Percentiles rank a stretch among this genome's conserved stretches.
These are phyloP conservation scores for Pseudonaja textilis DNA, from an alignment of 2,113 vertebrate species.

Conservation along the genomic window DNA sequence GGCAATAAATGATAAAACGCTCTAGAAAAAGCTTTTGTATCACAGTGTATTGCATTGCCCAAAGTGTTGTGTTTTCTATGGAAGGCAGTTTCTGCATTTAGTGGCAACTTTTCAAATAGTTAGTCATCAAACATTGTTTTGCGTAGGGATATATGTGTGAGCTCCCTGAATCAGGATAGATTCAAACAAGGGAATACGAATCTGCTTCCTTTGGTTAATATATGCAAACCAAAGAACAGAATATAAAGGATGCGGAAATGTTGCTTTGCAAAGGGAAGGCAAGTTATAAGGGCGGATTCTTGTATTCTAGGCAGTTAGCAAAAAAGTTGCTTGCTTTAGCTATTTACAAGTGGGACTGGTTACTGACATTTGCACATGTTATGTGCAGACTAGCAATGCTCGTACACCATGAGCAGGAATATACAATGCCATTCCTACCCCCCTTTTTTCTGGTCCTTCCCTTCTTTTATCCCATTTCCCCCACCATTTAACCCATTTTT, in stretches of 20 bases:
- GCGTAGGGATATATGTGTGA: background rate
- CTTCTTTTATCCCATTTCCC: background rate
- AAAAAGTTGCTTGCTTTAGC: background rate
- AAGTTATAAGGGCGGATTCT: background rate
- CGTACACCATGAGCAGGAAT: background rate
- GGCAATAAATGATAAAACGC: background rate
- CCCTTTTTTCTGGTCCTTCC: background rate
- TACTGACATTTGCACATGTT: background rate
- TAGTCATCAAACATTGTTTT: slow-evolving; percentile 1
- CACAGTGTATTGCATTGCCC: background rate
- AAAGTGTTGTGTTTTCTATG: background rate
- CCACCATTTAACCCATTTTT: background rate
- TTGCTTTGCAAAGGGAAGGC: slow-evolving; percentile 13
- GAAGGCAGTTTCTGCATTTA: background rate
- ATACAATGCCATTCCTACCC: background rate
- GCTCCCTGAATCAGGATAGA: background rate
- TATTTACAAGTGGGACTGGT: background rate
- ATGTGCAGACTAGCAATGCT: background rate
- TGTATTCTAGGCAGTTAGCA: background rate
- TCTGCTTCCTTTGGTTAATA: background rate
- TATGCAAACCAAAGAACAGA: background rate
- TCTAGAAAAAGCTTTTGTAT: background rate
- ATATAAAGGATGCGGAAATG: background rate
- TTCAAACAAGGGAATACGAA: background rate
- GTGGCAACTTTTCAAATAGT: background rate